Percentiles rank a stretch among this genome's conserved stretches.
These are phyloP conservation scores for Onychomys leucogaster DNA, from an alignment of 2,797 vertebrate genomes.

Conservation along the genomic window DNA sequence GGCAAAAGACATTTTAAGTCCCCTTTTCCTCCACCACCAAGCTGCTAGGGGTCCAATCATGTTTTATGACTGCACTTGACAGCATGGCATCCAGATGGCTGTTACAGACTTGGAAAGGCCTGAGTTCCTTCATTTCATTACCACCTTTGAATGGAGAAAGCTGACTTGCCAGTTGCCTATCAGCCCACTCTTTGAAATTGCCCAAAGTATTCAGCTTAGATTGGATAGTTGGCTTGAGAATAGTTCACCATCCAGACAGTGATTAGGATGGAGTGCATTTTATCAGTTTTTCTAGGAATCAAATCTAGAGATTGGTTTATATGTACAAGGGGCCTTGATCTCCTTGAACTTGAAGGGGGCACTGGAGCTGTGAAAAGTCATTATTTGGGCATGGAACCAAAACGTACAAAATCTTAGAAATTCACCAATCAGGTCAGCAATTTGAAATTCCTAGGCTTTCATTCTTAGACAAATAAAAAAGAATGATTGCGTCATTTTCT, in stretches of 20 bases:
- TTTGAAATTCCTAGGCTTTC: neutral
- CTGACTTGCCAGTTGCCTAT: neutral
- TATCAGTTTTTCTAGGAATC: conserved; percentile 1
- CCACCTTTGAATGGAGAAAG: neutral
- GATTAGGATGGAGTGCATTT: conserved; percentile 30
- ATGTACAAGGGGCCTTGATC: neutral
- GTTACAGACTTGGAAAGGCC: neutral
- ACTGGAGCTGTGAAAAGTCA: neutral
- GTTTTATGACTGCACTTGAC: neutral
- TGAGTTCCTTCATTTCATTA: neutral
- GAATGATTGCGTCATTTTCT: neutral
- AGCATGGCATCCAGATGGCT: neutral
- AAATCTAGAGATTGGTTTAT: neutral
- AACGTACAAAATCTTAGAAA: neutral
- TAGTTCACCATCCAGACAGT: neutral
- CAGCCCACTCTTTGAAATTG: conserved; percentile 7
- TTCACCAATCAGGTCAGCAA: neutral
- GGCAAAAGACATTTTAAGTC: neutral
- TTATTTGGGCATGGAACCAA: neutral
- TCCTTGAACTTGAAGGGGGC: neutral
- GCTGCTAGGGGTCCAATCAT: neutral
- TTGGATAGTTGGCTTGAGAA: conserved; percentile 45
- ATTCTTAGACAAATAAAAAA: conserved; percentile 14
- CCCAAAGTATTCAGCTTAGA: conserved; percentile 27
- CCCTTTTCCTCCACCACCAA: neutral